Evolutionary conservation across 2,888 invertebrate species (phyloP), one percentile per base, ranked within the genome.

Genomic region (Drosophila mimetica): DNA sequence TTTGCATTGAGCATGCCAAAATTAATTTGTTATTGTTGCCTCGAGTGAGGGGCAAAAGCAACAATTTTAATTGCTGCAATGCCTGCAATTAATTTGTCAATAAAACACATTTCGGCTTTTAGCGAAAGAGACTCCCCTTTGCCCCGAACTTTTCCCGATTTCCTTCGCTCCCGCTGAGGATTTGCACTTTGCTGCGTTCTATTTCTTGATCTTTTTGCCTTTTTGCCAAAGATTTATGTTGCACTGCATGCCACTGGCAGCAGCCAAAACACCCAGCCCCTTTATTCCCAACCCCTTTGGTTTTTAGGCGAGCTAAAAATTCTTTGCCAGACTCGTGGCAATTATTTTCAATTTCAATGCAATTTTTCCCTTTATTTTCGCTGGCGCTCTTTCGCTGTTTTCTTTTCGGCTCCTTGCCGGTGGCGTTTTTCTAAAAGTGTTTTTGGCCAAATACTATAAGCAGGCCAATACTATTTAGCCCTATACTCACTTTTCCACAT

Each of bases 81-180:
- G 83, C 83, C 77, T 72, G 87, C 90, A 89, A 90, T 90, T 90
- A 90, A 90, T 89, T 82, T 90, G 90, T 90, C 90, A 90, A 90
- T 90, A 90, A 86, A 90, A 90, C 83, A 82, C 90, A 90, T 90
- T 90, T 78, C 63, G 85, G 81, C 82, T 86, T 82, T 87, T 87
- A 85, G 76, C 69, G 75, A 74, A 60, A 70, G 81, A 70, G 74
- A 70, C 52, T 54, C 58, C 48, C 50, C 46, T 50, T 54, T 42
- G 28, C 34, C 46, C 46, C 44, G 1, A 44, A 58, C 28, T 58
- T 59, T 60, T 51, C 14, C 32, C 32, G 14, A 13, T 37, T 58
- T 42, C 34, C 39, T n/a, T n/a, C 41, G 11, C 25, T 36, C 44
- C 60, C 20, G 37, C 39, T 41, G 66, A 25, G 52, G 42, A 65